phyloP scores from a whole-genome alignment of 2,113 vertebrate species.

The Coptodon rendalli region DNA sequence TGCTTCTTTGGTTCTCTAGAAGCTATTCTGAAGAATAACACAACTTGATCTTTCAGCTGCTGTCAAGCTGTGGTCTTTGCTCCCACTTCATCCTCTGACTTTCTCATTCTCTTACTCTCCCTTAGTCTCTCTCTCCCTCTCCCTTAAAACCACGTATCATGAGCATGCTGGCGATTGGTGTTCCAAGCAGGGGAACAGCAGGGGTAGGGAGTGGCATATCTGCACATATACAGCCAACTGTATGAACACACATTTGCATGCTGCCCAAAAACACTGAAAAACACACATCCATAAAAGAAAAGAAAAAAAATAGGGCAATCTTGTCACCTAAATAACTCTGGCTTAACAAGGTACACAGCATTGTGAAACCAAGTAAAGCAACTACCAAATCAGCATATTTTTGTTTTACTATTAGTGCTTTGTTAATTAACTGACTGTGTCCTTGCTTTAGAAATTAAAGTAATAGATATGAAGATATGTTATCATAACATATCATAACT shows the following conservation, averaged over 20 bases:
- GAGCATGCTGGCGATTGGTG: slow-evolving; percentile 56
- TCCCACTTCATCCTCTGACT: slow-evolving; percentile 19
- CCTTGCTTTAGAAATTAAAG: background rate
- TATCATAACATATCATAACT: background rate
- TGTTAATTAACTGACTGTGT: background rate
- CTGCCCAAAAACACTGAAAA: background rate
- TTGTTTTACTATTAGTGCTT: background rate
- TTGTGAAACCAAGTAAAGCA: background rate
- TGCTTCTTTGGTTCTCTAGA: background rate
- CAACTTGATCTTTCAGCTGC: background rate
- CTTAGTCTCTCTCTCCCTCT: slow-evolving; percentile 16
- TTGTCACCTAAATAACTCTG: background rate
- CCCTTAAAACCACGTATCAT: slow-evolving; percentile 46
- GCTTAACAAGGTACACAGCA: background rate
- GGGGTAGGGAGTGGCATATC: slow-evolving; percentile 42
- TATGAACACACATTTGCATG: background rate
- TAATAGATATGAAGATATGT: background rate
- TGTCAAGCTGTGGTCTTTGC: slow-evolving; percentile 4
- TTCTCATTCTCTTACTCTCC: slow-evolving; percentile 18
- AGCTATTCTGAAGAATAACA: background rate
- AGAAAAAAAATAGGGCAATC: background rate
- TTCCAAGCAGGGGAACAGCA: slow-evolving; percentile 24
- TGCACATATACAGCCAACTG: background rate
- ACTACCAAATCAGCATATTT: background rate
- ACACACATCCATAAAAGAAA: background rate